A percentile compares a stretch with the other conserved stretches of the same genome.
Evolutionary conservation across 2,888 invertebrate genomes (phyloP).

Genomic region (Lacanobia oleracea): DNA sequence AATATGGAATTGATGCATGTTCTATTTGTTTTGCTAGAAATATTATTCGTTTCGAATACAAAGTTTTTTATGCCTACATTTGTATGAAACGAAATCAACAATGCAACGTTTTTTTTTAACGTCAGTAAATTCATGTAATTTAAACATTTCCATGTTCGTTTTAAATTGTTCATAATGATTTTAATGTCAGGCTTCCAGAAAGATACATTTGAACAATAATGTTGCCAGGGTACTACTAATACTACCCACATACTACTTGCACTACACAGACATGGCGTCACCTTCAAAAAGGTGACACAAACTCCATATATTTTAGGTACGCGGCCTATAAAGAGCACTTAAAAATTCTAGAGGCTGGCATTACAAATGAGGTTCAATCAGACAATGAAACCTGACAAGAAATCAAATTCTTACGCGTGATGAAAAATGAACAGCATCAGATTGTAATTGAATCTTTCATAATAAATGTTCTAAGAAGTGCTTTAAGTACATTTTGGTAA

Average conservation of each 20-base stretch:
- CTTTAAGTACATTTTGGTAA: slow-evolving; percentile 19
- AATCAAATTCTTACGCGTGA: slow-evolving; percentile 57
- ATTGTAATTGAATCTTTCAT: slow-evolving; percentile 39
- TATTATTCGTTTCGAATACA: slow-evolving; percentile 15
- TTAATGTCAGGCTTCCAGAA: neutral
- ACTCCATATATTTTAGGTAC: slow-evolving; percentile 21
- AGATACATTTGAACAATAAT: neutral
- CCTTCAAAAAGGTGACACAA: slow-evolving; percentile 22
- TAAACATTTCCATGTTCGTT: neutral
- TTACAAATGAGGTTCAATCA: slow-evolving; percentile 51
- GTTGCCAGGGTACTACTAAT: neutral
- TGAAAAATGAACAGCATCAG: slow-evolving; percentile 52
- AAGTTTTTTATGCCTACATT: slow-evolving; percentile 24
- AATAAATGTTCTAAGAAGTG: slow-evolving; percentile 1
- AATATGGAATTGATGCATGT: slow-evolving; percentile 22
- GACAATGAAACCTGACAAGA: slow-evolving; percentile 44
- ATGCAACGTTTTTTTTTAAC: neutral
- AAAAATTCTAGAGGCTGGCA: slow-evolving; percentile 39
- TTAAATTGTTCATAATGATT: neutral
- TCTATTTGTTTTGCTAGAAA: slow-evolving; percentile 19
- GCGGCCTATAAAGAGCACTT: slow-evolving; percentile 17
- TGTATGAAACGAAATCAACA: slow-evolving; percentile 4
- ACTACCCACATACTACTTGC: neutral
- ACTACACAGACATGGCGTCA: slow-evolving; percentile 9
- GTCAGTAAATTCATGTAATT: neutral